A percentile compares a stretch with the other conserved stretches of the same genome.
Evolutionary conservation across 2,113 vertebrate genomes (phyloP).

Genomic region (Pygoscelis antarcticus): DNA sequence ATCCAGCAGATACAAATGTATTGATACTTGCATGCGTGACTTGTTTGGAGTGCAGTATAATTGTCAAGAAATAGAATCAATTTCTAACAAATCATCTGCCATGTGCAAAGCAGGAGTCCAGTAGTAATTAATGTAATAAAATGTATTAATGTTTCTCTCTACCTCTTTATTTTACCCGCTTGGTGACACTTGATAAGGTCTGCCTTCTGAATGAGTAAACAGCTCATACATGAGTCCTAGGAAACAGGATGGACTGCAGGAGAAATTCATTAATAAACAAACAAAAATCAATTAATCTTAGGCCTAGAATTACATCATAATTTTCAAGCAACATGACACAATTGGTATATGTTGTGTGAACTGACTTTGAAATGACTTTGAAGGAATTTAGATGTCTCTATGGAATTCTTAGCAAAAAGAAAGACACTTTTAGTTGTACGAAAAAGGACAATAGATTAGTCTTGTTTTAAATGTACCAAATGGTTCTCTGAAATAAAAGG

Average conservation of each 20-base stretch:
- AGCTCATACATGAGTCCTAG: background rate
- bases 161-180: background rate
- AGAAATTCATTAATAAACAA: slow-evolving; percentile 21
- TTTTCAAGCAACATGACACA: background rate
- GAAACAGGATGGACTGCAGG: background rate
- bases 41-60: slow-evolving; percentile 30
- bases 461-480: background rate
- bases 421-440: background rate
- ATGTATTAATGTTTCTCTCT: background rate
- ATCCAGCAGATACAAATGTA: slow-evolving; percentile 47
- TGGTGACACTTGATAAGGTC: background rate
- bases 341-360: background rate
- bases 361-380: background rate
- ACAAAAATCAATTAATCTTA: background rate
- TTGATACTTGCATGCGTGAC: background rate
- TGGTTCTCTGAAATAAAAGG: background rate
- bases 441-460: background rate
- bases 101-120: slow-evolving; percentile 23
- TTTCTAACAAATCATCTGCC: slow-evolving; percentile 64
- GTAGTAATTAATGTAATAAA: slow-evolving; percentile 58
- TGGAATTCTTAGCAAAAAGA: background rate
- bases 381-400: background rate
- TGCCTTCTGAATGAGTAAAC: background rate
- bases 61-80: slow-evolving; percentile 63
- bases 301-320: background rate